Base-by-base conservation (phyloP, 2,888 invertebrate genomes). In the Orthonychiurus folsomi region DNA sequence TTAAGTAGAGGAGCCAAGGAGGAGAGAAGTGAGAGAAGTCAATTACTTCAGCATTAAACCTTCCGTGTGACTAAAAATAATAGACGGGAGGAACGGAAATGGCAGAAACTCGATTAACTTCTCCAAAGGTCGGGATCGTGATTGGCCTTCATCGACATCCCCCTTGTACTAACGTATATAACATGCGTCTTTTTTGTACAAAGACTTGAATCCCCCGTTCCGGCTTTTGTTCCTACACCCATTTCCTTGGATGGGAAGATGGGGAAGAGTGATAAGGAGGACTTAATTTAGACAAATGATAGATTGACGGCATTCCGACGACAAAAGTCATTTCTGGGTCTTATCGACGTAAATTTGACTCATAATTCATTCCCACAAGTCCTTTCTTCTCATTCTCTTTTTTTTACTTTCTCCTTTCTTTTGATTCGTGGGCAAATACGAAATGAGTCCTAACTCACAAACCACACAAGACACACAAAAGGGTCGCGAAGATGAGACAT, bases 211-310 rank as follows among this genome's bases (percentile, higher is more conserved):
- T 9, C 37, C 37, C 37, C 37, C 37, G 37, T 37, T 37, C 37
- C 37, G 37, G 37, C 37, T 15, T 15, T 15, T 15, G 37, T 37
- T 37, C 37, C 37, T 5, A 15, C 37, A 37, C 15, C 37, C 37
- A 37, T 37, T 15, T 37, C 37, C 37, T 37, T 5, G 5, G 37
- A 9, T 15, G 60, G 52, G 24, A 60, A 56, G 60, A 67, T 65
- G 67, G 67, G 67, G 67, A 67, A 62, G 65, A 67, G 66, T 69
- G 67, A 68, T 68, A 67, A 69, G 65, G 66, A 67, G 64, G 64
- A 66, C 64, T 69, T 69, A 69, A 69, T 69, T 69, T 69, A n/a
- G 69, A 69, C 69, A 69, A 69, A 68, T 69, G 69, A 69, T 69
- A 65, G 69, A 69, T 69, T 66, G 67, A 64, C 63, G 62, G 64